Base-by-base conservation (phyloP, 2,113 vertebrate genomes). In the Chrysochloris asiatica region DNA sequence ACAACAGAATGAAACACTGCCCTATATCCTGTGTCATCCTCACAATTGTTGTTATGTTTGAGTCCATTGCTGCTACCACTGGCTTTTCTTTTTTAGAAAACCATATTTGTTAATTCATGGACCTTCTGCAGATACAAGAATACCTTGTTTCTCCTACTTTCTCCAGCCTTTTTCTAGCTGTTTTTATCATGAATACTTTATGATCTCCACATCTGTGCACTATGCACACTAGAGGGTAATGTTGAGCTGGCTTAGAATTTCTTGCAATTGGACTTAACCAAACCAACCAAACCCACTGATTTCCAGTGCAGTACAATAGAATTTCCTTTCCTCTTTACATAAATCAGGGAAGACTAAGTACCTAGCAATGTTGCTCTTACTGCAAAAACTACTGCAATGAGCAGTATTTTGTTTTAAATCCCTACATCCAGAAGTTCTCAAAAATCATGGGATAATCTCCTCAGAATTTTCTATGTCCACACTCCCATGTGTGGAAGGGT, bases 201-300 rank as follows among this genome's bases (percentile, higher is more conserved):
- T 17, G 43, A 8, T 0, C 28, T 28, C n/a, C 16, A 3, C 0
- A 0, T 30, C 45, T 96, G 83, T 82, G 87, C 59, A 5, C 9
- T 93, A 73, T 63, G 13, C 17, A 91, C 97, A 93, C 96, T 95
- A 97, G 97, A 97, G 97, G 97, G 96, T 59, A 95, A 95, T 93
- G 50, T 97, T 96, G 94, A 96, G 94, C 96, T 93, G 96, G 0
- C 81, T 92, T 96, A 87, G 78, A 95, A n/a, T 88, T 88, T 59
- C 82, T 26, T 0, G 2, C 28, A 43, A 0, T 36, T 28, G 24
- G 22, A 33, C 8, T 33, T 5, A 2, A 83, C 4, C 7, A 26
- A 56, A 63, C 61, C 61, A 63, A 63, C 14, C n/a, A n/a, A n/a
- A n/a, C 61, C 30, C 17, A 33, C 28, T 10, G 61, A 33, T 6